Conservation (phyloP, 2,113 vertebrate species). For the Paramisgurnus dabryanus region DNA sequence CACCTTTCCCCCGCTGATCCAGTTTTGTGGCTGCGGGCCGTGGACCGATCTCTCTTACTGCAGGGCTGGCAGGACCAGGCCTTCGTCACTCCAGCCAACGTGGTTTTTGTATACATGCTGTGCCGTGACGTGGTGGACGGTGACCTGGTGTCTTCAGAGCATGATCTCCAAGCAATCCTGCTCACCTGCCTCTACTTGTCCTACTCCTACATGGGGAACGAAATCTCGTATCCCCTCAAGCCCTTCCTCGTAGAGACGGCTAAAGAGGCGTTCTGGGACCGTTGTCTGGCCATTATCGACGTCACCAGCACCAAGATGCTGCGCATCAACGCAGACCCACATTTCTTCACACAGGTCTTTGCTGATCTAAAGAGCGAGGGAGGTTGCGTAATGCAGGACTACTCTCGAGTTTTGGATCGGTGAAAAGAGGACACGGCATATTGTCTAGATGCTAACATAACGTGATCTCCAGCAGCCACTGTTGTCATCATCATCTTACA, state of each 20-base stretch:
- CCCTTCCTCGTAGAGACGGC: constrained; percentile 81
- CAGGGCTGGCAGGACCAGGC: constrained; percentile 87
- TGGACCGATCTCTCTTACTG: constrained; percentile 80
- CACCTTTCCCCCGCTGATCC: constrained; percentile 77
- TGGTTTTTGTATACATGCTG: constrained; percentile 85
- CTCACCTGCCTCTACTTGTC: constrained; percentile 85
- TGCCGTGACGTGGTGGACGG: constrained; percentile 80
- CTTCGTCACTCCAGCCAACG: constrained; percentile 83
- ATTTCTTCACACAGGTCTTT: constrained; percentile 84
- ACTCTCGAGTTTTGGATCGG: constrained; percentile 75
- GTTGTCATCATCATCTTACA: background rate
- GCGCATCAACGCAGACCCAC: constrained; percentile 82
- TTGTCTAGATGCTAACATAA: background rate
- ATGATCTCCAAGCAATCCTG: constrained; percentile 79
- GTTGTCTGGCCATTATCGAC: constrained; percentile 79
- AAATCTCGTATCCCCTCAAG: constrained; percentile 86
- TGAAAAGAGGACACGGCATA: constrained; percentile 62
- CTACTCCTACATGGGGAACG: constrained; percentile 87
- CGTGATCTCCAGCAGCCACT: background rate
- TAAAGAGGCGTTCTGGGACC: constrained; percentile 84
- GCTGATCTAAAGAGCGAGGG: constrained; percentile 83
- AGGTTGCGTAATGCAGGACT: constrained; percentile 72
- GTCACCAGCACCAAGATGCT: constrained; percentile 81
- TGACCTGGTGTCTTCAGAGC: constrained; percentile 75
- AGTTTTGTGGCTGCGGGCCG: constrained; percentile 78